Evolutionary conservation across 1,140 invertebrate species (phyloP).

Genomic region (Harlomillsia oculata): DNA sequence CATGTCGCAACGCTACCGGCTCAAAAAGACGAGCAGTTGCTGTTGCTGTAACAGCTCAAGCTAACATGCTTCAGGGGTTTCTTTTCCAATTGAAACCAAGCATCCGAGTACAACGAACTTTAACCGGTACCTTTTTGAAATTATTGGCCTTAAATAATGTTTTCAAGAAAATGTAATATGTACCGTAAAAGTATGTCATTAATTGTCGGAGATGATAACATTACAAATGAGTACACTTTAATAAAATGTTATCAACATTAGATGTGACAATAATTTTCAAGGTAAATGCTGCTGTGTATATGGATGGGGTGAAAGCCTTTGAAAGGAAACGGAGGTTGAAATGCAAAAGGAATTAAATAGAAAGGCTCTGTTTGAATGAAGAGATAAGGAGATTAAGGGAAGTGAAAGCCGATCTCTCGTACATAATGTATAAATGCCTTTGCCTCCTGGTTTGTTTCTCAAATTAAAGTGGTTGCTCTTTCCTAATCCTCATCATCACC

Average conservation of each 20-base stretch:
- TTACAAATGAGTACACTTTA: not conserved
- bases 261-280: no score
- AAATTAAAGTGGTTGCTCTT: slow-evolving; percentile 18
- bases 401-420: slow-evolving; percentile 18
- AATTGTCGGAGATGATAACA: not conserved
- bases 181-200: no score
- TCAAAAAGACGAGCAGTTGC: no score
- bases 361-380: not conserved
- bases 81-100: no score
- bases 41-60: no score
- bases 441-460: slow-evolving; percentile 1
- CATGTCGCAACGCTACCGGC: no score
- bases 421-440: slow-evolving; percentile 10
- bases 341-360: not conserved
- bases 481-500: slow-evolving; percentile 8
- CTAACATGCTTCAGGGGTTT: no score
- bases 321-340: not conserved
- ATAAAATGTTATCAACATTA: not conserved
- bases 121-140: no score
- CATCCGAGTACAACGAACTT: no score
- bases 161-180: no score
- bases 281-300: not conserved
- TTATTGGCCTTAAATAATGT: no score
- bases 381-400: slow-evolving; percentile 19
- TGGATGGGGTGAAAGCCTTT: not conserved